These are phyloP conservation scores for Cynodonichthys magdalenae DNA, from an alignment of 2,797 vertebrate species.

Conservation along the genomic window DNA sequence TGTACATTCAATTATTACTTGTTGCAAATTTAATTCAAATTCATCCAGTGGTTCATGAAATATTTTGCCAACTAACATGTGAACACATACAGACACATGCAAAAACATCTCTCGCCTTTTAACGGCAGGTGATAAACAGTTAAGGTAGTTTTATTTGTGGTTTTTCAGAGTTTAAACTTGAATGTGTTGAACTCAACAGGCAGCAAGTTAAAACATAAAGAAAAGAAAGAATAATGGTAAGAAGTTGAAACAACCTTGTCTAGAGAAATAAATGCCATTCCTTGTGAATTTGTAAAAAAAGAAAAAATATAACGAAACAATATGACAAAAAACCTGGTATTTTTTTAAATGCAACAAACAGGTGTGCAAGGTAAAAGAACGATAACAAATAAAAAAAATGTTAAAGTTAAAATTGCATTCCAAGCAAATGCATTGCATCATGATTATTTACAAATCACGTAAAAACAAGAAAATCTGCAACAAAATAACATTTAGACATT, in stretches of 20 bases:
- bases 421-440: not conserved
- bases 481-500: too few relatives aligned
- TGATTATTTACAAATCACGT: not conserved
- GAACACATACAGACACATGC: too few relatives aligned
- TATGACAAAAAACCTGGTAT: not conserved
- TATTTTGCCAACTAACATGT: too few relatives aligned
- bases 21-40: too few relatives aligned
- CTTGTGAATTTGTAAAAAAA: not conserved
- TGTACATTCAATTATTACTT: too few relatives aligned
- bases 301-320: not conserved
- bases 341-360: not conserved
- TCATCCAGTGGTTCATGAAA: too few relatives aligned
- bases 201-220: not conserved
- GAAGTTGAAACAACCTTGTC: constrained; percentile 3
- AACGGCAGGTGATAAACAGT: too few relatives aligned
- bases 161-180: too few relatives aligned
- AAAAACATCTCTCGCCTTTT: too few relatives aligned
- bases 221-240: not conserved
- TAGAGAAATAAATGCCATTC: not conserved
- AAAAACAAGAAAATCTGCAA: not conserved
- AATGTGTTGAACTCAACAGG: not conserved
- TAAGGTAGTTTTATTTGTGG: too few relatives aligned
- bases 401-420: not conserved
- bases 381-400: not conserved
- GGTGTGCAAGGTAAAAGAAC: too few relatives aligned